phyloP scores from a whole-genome alignment of 2,888 invertebrate genomes.

The Hololepta plana region DNA sequence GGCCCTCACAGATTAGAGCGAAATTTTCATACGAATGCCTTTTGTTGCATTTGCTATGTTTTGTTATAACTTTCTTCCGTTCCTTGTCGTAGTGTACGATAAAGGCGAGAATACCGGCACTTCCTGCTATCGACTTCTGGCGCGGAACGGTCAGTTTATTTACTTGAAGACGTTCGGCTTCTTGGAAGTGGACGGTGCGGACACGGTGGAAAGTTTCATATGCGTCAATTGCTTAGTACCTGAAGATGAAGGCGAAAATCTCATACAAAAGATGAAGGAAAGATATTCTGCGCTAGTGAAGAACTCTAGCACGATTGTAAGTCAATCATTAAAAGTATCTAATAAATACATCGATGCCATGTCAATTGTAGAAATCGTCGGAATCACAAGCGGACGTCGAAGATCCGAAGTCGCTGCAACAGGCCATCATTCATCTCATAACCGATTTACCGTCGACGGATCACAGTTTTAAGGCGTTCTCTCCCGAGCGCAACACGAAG shows the following conservation, averaged over 20 bases:
- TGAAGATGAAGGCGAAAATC: constrained; percentile 51
- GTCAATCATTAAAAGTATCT: constrained; percentile 6
- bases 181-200: constrained; percentile 64
- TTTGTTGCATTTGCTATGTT: too few species aligned
- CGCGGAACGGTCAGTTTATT: constrained; percentile 69
- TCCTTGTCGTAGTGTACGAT: constrained; percentile 53
- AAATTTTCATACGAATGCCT: too few species aligned
- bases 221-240: constrained; percentile 67
- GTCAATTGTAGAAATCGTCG: too few species aligned
- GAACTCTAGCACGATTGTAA: constrained; percentile 8
- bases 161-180: constrained; percentile 71
- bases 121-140: constrained; percentile 70
- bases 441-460: constrained; percentile 31
- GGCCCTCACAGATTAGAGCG: too few species aligned
- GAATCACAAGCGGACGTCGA: constrained; percentile 32
- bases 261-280: constrained; percentile 63
- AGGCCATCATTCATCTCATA: constrained; percentile 52
- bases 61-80: constrained; percentile 5
- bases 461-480: too few species aligned
- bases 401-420: constrained; percentile 50
- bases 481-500: too few species aligned
- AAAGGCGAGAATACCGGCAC: constrained; percentile 65
- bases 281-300: constrained; percentile 49
- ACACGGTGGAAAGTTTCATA: constrained; percentile 68
- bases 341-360: constrained; percentile 4